phyloP scores from a whole-genome alignment of 2,888 invertebrate species.

The Callosobruchus maculatus region DNA sequence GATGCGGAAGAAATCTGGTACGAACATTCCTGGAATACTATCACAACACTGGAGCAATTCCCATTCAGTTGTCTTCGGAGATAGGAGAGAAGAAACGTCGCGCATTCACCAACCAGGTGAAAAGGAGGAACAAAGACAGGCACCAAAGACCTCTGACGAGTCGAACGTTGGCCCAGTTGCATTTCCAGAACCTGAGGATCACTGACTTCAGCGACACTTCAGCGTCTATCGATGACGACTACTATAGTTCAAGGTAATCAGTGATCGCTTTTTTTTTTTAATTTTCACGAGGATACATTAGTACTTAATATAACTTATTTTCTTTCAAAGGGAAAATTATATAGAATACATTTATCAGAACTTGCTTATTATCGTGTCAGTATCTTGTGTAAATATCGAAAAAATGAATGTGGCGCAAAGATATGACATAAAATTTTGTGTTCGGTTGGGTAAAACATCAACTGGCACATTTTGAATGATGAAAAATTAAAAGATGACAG shows the following conservation, averaged over 20 bases:
- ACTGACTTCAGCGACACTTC: slow-evolving; percentile 56
- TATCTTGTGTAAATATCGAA: too few species aligned
- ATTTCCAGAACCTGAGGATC: slow-evolving; percentile 55
- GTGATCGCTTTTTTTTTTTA: too few species aligned
- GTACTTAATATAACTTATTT: too few species aligned
- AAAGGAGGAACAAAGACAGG: slow-evolving; percentile 42
- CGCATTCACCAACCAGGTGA: slow-evolving; percentile 28
- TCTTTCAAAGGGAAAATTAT: too few species aligned
- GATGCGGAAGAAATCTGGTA: slow-evolving; percentile 73
- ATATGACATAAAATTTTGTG: too few species aligned
- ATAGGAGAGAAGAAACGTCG: slow-evolving; percentile 37
- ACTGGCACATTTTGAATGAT: too few species aligned
- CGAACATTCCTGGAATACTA: slow-evolving; percentile 79
- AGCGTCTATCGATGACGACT: slow-evolving; percentile 49
- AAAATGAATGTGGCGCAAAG: too few species aligned
- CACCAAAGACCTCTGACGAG: slow-evolving; percentile 49
- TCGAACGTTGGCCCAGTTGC: slow-evolving; percentile 52
- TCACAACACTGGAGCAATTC: slow-evolving; percentile 67
- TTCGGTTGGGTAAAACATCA: too few species aligned
- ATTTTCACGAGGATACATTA: too few species aligned
- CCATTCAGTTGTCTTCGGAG: slow-evolving; percentile 49
- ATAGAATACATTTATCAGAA: too few species aligned
- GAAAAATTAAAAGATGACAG: too few species aligned
- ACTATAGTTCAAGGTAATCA: background rate
- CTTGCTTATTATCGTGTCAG: too few species aligned